Evolutionary conservation across 2,888 invertebrate species (phyloP).

Genomic region (Pocota personata): DNA sequence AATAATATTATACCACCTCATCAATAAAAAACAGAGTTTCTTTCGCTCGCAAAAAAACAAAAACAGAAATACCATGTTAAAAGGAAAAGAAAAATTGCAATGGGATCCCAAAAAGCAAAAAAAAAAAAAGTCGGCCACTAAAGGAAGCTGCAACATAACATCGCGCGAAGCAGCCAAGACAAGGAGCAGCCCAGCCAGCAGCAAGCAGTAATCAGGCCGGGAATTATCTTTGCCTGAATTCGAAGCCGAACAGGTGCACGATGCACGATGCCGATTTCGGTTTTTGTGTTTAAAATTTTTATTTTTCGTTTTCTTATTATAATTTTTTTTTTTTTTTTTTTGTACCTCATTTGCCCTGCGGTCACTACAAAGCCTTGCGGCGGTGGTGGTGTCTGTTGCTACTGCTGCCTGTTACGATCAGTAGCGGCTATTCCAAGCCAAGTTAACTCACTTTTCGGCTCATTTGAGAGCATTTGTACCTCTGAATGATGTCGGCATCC

Average conservation of each 20-base stretch:
- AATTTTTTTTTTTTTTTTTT: conserved; percentile 43
- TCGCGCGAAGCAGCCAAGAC: conserved; percentile 65
- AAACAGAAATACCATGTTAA: conserved; percentile 46
- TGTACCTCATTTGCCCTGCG: conserved; percentile 69
- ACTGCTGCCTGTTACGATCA: conserved; percentile 58
- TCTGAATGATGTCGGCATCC: conserved; percentile 74
- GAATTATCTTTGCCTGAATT: conserved; percentile 64
- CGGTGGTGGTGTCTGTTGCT: conserved; percentile 34
- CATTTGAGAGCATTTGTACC: conserved; percentile 75
- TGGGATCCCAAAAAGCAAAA: conserved; percentile 40
- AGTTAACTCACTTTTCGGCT: conserved; percentile 74
- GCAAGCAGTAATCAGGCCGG: conserved; percentile 67
- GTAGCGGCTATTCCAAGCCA: conserved; percentile 70
- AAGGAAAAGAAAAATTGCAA: conserved; percentile 61
- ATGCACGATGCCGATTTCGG: conserved; percentile 69
- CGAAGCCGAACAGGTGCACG: conserved; percentile 69
- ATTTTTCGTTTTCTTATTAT: conserved; percentile 37
- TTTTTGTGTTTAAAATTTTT: conserved; percentile 50
- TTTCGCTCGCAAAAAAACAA: conserved; percentile 12
- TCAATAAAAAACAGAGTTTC: conserved; percentile 27
- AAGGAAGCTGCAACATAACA: conserved; percentile 62
- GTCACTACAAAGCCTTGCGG: conserved; percentile 72
- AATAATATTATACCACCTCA: not conserved
- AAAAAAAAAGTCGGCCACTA: conserved; percentile 30
- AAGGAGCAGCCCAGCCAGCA: conserved; percentile 69